Evolutionary conservation across 2,113 vertebrate species (phyloP).

Genomic region (Corythoichthys intestinalis): DNA sequence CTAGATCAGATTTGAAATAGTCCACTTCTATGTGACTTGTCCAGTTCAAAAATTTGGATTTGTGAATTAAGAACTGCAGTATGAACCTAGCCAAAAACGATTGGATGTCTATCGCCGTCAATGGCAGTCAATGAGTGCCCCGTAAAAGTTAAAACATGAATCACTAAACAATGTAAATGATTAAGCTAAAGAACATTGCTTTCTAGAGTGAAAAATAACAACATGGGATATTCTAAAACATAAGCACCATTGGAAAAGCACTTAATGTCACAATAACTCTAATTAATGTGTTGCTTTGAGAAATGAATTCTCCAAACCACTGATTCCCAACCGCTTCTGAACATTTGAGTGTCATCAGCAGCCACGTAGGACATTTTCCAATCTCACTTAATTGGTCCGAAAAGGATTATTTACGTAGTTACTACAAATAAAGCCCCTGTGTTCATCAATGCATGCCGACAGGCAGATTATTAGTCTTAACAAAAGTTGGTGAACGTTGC

Average conservation of each 20-base stretch:
- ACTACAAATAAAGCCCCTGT: neutral
- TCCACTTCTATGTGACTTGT: too few species aligned
- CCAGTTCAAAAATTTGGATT: too few species aligned
- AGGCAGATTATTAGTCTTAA: neutral
- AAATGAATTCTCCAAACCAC: neutral
- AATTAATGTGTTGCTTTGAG: neutral
- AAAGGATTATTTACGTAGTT: neutral
- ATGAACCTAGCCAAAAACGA: too few species aligned
- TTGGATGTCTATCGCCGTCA: too few species aligned
- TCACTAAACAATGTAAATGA: neutral
- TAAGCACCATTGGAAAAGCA: neutral
- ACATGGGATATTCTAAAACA: neutral
- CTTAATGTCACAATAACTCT: neutral
- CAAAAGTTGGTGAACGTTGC: neutral
- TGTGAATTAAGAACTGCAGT: too few species aligned
- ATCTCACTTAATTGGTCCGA: neutral
- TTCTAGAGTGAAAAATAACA: neutral
- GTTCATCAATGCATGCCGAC: too few species aligned
- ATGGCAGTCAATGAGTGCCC: too few species aligned
- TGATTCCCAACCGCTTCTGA: neutral
- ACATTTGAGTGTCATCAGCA: neutral
- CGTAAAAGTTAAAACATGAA: neutral
- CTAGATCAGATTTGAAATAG: too few species aligned
- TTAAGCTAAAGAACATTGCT: neutral
- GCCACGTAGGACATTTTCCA: neutral